A percentile compares a stretch with the other conserved stretches of the same genome.
phyloP scores from a whole-genome alignment of 2,888 invertebrate species.

The Steinernema scapterisci region DNA sequence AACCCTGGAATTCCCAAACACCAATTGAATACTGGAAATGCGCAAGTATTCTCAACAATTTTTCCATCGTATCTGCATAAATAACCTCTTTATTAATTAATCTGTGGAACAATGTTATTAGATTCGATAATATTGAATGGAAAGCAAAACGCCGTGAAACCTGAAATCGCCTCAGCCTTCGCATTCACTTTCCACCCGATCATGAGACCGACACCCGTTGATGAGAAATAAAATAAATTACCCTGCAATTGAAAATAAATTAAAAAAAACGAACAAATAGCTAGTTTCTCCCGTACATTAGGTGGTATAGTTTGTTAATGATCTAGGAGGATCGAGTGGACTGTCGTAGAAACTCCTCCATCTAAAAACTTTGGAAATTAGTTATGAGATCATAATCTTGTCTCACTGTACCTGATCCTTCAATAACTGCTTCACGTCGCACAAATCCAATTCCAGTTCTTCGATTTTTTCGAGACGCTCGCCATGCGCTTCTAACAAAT shows the following conservation, averaged over 20 bases:
- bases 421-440: slow-evolving; percentile 31
- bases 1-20: no score
- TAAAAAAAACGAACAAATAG: neutral
- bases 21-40: no score
- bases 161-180: no score
- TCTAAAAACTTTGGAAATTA: slow-evolving; percentile 2
- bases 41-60: no score
- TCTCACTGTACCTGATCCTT: slow-evolving; percentile 28
- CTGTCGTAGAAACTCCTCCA: slow-evolving; percentile 17
- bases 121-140: no score
- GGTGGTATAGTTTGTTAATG: no score
- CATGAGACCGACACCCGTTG: slow-evolving; percentile 21
- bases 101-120: no score
- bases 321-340: neutral
- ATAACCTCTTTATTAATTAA: no score
- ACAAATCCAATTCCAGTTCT: slow-evolving; percentile 34
- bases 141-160: no score
- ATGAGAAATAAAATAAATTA: neutral
- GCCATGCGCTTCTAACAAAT: slow-evolving; percentile 31
- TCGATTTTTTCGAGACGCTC: slow-evolving; percentile 34
- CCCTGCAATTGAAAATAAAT: no score
- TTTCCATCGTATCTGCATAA: no score
- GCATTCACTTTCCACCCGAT: neutral
- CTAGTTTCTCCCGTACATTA: no score
- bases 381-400: neutral